phyloP scores from a whole-genome alignment of 2,113 vertebrate species.

The Crotalus horridus region DNA sequence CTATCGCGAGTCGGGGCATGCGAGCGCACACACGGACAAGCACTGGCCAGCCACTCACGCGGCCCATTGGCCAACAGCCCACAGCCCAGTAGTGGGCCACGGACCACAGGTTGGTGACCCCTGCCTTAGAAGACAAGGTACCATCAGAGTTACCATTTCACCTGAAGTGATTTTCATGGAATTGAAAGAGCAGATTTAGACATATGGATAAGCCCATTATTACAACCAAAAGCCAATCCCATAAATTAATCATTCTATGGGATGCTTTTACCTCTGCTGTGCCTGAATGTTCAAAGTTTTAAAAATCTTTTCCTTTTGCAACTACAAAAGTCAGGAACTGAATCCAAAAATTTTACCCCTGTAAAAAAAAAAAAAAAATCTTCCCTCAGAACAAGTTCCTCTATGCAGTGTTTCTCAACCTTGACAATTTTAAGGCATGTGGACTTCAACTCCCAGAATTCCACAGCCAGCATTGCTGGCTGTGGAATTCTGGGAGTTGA shows the following conservation, averaged over 20 bases:
- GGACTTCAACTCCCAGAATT: too few species aligned
- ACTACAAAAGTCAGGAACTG: not conserved
- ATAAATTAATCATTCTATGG: not conserved
- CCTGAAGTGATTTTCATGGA: not conserved
- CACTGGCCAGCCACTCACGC: too few species aligned
- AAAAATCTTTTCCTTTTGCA: not conserved
- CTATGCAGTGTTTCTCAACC: not conserved
- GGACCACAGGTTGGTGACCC: too few species aligned
- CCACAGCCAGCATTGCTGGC: too few species aligned
- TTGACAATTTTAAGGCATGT: too few species aligned
- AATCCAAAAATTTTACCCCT: not conserved
- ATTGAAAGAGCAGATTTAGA: not conserved
- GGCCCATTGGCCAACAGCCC: too few species aligned
- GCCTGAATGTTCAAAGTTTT: not conserved
- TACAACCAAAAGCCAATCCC: not conserved
- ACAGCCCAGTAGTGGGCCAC: too few species aligned
- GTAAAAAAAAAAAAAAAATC: not conserved
- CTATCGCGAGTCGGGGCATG: too few species aligned
- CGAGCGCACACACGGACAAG: rapidly evolving
- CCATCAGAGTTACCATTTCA: not conserved
- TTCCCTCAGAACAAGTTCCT: not conserved
- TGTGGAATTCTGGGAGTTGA: too few species aligned
- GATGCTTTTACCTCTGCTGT: not conserved
- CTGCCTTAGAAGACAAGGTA: not conserved
- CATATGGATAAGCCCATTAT: not conserved